Conservation (phyloP, 2,797 vertebrate genomes). For the Microhierax caerulescens region DNA sequence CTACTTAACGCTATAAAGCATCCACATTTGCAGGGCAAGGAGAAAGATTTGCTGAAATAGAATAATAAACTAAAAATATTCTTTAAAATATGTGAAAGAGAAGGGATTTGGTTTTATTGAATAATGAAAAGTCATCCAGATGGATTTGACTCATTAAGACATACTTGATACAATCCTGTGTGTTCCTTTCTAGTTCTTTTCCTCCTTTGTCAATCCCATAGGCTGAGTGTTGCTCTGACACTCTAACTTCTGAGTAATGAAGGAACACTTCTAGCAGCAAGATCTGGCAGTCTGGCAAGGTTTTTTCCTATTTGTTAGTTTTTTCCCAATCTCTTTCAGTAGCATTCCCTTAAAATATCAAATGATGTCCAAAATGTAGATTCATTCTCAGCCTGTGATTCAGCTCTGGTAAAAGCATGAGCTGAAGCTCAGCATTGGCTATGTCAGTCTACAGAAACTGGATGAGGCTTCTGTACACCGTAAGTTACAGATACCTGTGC, state of each 20-base stretch:
- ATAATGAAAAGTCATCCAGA: neutral
- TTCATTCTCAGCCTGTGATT: neutral
- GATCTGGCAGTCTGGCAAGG: neutral
- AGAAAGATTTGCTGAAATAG: neutral
- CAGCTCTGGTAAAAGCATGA: neutral
- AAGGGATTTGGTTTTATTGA: neutral
- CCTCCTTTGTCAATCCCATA: neutral
- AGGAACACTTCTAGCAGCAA: neutral
- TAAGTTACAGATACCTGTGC: neutral
- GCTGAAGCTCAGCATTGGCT: neutral
- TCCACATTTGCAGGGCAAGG: neutral
- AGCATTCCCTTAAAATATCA: neutral
- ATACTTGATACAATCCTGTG: neutral
- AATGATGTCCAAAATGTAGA: neutral
- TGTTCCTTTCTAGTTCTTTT: neutral
- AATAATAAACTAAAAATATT: neutral
- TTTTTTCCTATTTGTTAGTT: neutral
- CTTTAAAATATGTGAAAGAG: neutral
- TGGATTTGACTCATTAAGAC: neutral
- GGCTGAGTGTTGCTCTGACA: neutral
- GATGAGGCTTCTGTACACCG: neutral
- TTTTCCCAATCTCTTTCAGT: neutral
- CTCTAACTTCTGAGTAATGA: neutral
- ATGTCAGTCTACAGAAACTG: neutral
- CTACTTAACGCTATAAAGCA: neutral